These are phyloP conservation scores for Branchellion lobata DNA, from an alignment of 2,888 invertebrate species.

Conservation along the genomic window DNA sequence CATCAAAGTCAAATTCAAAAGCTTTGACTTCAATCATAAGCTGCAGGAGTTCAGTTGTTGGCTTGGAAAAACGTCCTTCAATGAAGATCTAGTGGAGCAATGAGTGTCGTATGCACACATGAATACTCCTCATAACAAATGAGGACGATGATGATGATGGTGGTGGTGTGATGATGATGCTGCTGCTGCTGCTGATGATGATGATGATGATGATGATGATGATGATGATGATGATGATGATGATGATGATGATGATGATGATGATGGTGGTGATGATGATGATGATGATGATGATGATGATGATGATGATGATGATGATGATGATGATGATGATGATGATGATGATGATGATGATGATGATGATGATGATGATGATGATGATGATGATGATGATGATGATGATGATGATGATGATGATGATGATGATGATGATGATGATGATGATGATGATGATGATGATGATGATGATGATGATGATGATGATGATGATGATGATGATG, in stretches of 20 bases:
- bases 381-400: conserved; percentile 35
- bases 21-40: too few species aligned
- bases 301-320: conserved; percentile 25
- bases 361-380: conserved; percentile 33
- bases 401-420: conserved; percentile 33
- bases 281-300: not conserved
- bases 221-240: too few species aligned
- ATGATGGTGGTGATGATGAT: conserved; percentile 25
- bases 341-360: conserved; percentile 2
- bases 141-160: too few species aligned
- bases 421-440: not conserved
- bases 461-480: conserved; percentile 3
- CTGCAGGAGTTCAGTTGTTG: too few species aligned
- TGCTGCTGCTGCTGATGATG: too few species aligned
- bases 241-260: conserved; percentile 21
- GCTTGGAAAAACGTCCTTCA: too few species aligned
- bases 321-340: conserved; percentile 28
- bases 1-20: too few species aligned
- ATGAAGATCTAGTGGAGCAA: too few species aligned
- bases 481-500: not conserved
- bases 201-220: conserved; percentile 11
- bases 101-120: too few species aligned
- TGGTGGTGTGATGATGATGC: too few species aligned
- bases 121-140: too few species aligned
- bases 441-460: conserved; percentile 20